Conservation (phyloP, 2,797 vertebrate species). For the Balearica regulorum region DNA sequence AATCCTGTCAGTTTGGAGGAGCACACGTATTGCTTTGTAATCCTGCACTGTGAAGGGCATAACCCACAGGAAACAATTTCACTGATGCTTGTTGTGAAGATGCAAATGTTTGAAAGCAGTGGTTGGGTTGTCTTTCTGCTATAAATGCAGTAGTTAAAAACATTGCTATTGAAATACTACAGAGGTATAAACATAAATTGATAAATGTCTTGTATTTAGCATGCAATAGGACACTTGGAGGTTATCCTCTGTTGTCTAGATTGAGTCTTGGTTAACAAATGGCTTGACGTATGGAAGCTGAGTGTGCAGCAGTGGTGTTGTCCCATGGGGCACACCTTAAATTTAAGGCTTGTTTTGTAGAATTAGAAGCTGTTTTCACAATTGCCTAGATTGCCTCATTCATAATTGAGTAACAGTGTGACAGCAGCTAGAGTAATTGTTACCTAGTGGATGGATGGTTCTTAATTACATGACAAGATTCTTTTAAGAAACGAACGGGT, state of each 20-base stretch:
- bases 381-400: conserved; percentile 8
- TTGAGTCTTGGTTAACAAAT: conserved; percentile 17
- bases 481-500: not conserved
- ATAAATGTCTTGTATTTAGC: not conserved
- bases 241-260: not conserved
- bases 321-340: not conserved
- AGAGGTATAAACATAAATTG: not conserved
- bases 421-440: conserved; percentile 7
- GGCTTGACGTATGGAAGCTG: not conserved
- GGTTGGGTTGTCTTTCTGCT: not conserved
- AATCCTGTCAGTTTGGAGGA: not conserved
- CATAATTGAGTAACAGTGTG: conserved; percentile 28
- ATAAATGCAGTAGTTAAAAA: not conserved
- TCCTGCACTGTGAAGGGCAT: not conserved
- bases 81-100: not conserved
- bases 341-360: conserved; percentile 8
- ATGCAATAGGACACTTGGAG: not conserved
- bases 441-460: not conserved
- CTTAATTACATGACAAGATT: not conserved
- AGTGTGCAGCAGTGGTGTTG: not conserved
- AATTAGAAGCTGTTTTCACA: conserved; percentile 20
- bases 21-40: not conserved
- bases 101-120: not conserved
- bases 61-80: not conserved
- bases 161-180: not conserved